These are phyloP conservation scores for Alosa sapidissima DNA, from an alignment of 2,797 vertebrate species.

Conservation along the genomic window DNA sequence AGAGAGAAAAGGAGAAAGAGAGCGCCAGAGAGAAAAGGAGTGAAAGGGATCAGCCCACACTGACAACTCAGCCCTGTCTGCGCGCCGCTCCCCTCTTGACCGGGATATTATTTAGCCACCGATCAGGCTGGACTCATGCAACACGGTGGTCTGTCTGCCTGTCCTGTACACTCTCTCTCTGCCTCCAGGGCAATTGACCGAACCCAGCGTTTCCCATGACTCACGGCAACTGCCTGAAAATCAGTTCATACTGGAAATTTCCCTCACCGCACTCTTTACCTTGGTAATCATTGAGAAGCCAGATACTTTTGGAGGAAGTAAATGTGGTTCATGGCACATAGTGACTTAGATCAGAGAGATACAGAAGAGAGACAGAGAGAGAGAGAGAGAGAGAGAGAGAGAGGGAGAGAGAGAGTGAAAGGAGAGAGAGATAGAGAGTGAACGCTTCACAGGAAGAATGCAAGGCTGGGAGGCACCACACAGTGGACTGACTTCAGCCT, in stretches of 20 bases:
- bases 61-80: not conserved
- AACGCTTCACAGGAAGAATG: conserved; percentile 41
- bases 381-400: conserved; percentile 38
- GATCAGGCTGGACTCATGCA: not conserved
- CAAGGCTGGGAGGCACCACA: conserved; percentile 19
- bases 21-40: not conserved
- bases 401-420: conserved; percentile 30
- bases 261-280: not conserved
- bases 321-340: not conserved
- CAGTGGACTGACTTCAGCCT: conserved; percentile 9
- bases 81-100: not conserved
- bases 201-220: not conserved
- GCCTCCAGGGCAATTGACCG: not conserved
- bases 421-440: conserved; percentile 48
- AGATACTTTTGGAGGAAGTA: not conserved
- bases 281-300: not conserved
- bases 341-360: conserved; percentile 23
- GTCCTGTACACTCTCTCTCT: not conserved
- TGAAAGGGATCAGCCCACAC: not conserved
- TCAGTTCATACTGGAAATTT: not conserved
- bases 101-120: not conserved
- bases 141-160: no score
- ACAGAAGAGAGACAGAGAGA: conserved; percentile 25
- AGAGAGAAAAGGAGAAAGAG: conserved; percentile 17
- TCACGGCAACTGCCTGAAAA: not conserved